Evolutionary conservation across 2,113 vertebrate genomes (phyloP), one percentile per base, ranked within the genome.

Genomic region (Clinocottus analis): DNA sequence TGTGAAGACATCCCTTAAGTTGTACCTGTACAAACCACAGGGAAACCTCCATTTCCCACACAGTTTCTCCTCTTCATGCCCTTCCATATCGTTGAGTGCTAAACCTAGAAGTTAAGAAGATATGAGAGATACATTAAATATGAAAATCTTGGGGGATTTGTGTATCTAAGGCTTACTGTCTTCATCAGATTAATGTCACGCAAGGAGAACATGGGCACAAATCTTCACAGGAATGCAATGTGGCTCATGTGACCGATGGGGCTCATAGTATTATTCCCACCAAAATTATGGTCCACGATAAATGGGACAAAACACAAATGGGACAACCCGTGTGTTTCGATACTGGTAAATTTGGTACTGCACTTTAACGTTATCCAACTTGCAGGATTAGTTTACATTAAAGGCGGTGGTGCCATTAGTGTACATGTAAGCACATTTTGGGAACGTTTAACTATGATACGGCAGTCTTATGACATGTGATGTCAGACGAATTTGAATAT

Each of bases 1-100:
- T 67, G 93, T 95, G 64, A 94, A 91, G 29, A 94, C 23, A 3
- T 91, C 90, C 75, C 83, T 93, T 51, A 90, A 3, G 56, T 70
- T 86, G 72, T 86, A 73, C 27, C 47, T 84, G 59, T 75, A 39
- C 9, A 86, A 47, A 43, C 88, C 84, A 67, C 90, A 91, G 63
- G 53, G 19, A 0, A 64, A 27, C 45, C 77, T 87, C 23, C 72
- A 72, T 35, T 86, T 90, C 77, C 80, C 88, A 81, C 80, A 84
- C 58, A 69, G 41, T 29, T 55, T 71, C 4, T 72, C 59, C 16
- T 75, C 84, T 9, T 23, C 70, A 2, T 9, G 79, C 7, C 76
- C 41, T 9, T 93, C 93, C 93, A 95, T 95, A 10, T 71, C 39
- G 62, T 25, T 63, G 47, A 76, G 66, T 61, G 23, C 63, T 73